Evolutionary conservation across 2,113 vertebrate genomes (phyloP).

Genomic region (Myiopsitta monachus): DNA sequence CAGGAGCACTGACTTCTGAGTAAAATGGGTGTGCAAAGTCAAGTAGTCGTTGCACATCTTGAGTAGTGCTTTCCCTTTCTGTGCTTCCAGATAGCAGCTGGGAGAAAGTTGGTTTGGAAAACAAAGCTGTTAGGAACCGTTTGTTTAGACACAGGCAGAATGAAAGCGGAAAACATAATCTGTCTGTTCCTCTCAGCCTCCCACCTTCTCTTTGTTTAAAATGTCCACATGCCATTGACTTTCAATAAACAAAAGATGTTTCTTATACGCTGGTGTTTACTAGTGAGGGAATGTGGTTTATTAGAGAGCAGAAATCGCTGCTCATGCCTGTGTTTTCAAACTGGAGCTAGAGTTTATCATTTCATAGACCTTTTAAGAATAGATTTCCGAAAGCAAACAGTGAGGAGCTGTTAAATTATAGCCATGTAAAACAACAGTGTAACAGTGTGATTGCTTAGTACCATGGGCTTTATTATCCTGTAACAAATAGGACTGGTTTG

Average conservation of each 20-base stretch:
- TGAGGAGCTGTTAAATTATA: slow-evolving; percentile 24
- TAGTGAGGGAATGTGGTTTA: not conserved
- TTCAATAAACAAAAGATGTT: slow-evolving; percentile 58
- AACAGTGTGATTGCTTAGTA: not conserved
- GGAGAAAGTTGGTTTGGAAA: slow-evolving; percentile 57
- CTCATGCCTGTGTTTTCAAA: not conserved
- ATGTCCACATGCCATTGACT: slow-evolving; percentile 30
- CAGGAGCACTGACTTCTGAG: not conserved
- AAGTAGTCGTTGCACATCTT: not conserved
- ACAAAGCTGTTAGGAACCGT: slow-evolving; percentile 56
- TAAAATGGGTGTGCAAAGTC: not conserved
- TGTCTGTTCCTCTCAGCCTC: slow-evolving; percentile 25
- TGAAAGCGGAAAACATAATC: slow-evolving; percentile 55
- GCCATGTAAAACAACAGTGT: not conserved
- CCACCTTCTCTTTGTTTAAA: slow-evolving; percentile 65
- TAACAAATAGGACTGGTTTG: not conserved
- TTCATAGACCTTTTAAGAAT: slow-evolving; percentile 44
- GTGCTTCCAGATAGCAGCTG: slow-evolving; percentile 44
- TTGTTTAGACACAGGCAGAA: slow-evolving; percentile 63
- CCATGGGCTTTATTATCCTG: slow-evolving; percentile 23
- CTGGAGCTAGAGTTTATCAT: slow-evolving; percentile 20
- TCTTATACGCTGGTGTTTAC: slow-evolving; percentile 32
- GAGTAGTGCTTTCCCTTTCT: slow-evolving; percentile 13
- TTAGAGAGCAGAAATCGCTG: not conserved
- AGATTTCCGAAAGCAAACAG: slow-evolving; percentile 55